These are phyloP conservation scores for Neomonachus schauinslandi DNA, from an alignment of 2,113 vertebrate genomes.

Conservation along the genomic window DNA sequence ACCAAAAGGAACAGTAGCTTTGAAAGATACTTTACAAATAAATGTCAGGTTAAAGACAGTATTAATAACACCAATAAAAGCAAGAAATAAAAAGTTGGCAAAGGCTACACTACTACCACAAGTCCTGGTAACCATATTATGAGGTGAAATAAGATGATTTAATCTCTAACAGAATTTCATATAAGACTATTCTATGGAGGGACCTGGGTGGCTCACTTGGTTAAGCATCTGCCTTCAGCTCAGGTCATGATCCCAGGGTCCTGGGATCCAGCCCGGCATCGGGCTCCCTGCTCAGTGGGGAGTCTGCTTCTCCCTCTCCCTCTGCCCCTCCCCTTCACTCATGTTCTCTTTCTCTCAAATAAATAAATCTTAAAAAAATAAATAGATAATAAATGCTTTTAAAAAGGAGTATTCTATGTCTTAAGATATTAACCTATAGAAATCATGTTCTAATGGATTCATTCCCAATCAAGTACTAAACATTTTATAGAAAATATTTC, in stretches of 20 bases:
- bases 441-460: no score
- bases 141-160: not conserved
- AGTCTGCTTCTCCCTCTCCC: no score
- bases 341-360: no score
- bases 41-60: not conserved
- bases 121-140: not conserved
- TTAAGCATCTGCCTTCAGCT: no score
- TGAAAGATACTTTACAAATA: not conserved
- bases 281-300: no score
- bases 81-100: not conserved
- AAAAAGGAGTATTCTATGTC: not conserved
- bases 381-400: no score
- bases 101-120: not conserved
- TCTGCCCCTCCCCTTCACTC: no score
- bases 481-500: conserved; percentile 80
- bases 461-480: no score
- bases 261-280: no score
- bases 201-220: no score
- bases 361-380: no score
- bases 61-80: not conserved
- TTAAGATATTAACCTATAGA: not conserved
- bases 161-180: not conserved
- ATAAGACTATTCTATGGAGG: not conserved
- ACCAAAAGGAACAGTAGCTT: not conserved
- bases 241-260: no score